phyloP scores from a whole-genome alignment of 2,888 invertebrate species.

The Cylindroiulus punctatus region DNA sequence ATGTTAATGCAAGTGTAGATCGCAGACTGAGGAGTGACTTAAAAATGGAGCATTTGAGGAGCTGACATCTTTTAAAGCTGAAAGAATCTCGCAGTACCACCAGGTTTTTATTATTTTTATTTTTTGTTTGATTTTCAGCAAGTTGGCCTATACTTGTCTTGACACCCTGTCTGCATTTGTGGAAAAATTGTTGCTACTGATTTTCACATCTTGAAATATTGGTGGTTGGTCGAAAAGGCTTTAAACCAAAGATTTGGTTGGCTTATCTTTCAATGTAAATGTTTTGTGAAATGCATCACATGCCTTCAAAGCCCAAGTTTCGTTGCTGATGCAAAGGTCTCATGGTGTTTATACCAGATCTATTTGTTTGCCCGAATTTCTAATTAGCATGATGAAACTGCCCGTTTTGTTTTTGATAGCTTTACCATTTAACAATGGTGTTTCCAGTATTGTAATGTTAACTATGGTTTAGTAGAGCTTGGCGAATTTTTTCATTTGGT shows the following conservation, averaged over 20 bases:
- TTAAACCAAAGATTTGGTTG: no score
- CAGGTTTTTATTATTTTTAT: slow-evolving; percentile 43
- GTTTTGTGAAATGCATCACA: no score
- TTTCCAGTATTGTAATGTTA: no score
- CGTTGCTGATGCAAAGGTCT: background rate
- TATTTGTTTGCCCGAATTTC: background rate
- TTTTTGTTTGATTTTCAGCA: slow-evolving; percentile 36
- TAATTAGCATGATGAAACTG: background rate
- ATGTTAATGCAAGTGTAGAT: background rate
- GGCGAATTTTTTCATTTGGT: no score
- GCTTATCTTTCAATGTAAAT: no score
- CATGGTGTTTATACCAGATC: background rate
- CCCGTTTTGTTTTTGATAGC: background rate
- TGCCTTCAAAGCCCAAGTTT: background rate
- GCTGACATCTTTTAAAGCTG: background rate
- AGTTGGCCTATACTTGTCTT: background rate
- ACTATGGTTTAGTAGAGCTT: no score
- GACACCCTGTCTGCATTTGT: background rate
- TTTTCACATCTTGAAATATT: background rate
- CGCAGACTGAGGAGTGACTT: no score
- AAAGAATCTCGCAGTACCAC: background rate
- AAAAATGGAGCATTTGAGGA: background rate
- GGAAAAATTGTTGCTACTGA: background rate
- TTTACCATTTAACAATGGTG: no score
- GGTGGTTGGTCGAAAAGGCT: background rate